Evolutionary conservation across 1,140 invertebrate genomes (phyloP).

Genomic region (Parasteatoda tepidariorum): DNA sequence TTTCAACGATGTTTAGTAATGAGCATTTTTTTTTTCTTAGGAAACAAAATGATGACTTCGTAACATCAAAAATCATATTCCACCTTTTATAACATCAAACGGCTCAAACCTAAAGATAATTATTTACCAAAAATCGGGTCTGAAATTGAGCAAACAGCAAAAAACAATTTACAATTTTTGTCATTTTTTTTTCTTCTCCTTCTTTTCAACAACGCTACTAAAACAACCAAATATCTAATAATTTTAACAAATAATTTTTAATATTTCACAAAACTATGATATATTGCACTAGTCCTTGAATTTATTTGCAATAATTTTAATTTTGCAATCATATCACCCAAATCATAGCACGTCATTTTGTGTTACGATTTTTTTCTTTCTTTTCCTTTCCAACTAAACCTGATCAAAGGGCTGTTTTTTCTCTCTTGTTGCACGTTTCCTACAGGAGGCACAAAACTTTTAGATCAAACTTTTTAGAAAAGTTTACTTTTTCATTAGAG

Average conservation of each 20-base stretch:
- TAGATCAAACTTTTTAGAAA: too few species aligned
- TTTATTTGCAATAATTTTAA: slow-evolving; percentile 22
- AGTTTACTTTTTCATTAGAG: too few species aligned
- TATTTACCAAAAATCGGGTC: too few species aligned
- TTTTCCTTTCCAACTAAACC: slow-evolving; percentile 25
- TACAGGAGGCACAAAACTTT: too few species aligned
- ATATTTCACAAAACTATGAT: slow-evolving; percentile 12
- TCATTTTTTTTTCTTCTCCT: too few species aligned
- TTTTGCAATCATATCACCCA: slow-evolving; percentile 5
- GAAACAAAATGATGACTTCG: slow-evolving; percentile 34
- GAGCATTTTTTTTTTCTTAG: slow-evolving; percentile 26
- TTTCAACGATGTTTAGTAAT: slow-evolving; percentile 23
- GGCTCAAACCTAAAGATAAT: too few species aligned
- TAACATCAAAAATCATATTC: too few species aligned
- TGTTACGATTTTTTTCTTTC: background rate
- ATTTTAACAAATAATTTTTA: background rate
- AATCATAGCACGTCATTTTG: slow-evolving; percentile 1
- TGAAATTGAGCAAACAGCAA: slow-evolving; percentile 28
- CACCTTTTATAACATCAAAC: too few species aligned
- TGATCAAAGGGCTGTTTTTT: slow-evolving; percentile 45
- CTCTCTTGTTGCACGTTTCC: background rate
- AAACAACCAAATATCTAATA: background rate
- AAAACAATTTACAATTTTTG: too few species aligned
- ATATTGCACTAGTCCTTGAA: slow-evolving; percentile 53
- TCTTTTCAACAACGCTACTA: background rate